A percentile compares a stretch with the other conserved stretches of the same genome.
Evolutionary conservation across 2,113 vertebrate species (phyloP).

Genomic region (Cyprinodon brontotheroides): DNA sequence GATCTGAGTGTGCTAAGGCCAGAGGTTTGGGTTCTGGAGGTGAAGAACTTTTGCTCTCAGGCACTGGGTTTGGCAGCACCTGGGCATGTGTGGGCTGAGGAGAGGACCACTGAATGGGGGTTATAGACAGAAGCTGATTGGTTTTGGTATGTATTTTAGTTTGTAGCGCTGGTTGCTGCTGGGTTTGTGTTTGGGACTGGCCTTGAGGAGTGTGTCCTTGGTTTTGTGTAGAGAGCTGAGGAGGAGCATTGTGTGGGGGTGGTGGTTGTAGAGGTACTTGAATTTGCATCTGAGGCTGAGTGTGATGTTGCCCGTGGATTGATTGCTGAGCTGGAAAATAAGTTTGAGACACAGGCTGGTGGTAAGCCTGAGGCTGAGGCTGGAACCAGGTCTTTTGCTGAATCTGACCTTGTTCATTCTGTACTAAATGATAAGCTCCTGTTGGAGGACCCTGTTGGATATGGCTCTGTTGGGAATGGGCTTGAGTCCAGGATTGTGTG

Average conservation of each 20-base stretch:
- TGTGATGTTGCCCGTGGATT: constrained; percentile 29
- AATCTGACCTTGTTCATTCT: constrained; percentile 51
- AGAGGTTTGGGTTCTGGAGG: constrained; percentile 23
- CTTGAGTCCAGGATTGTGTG: constrained; percentile 40
- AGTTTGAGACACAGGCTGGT: constrained; percentile 25
- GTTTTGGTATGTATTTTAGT: constrained; percentile 9
- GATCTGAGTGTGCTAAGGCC: constrained; percentile 7
- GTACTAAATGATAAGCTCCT: constrained; percentile 14
- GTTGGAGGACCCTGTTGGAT: constrained; percentile 44
- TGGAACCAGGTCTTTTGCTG: constrained; percentile 54
- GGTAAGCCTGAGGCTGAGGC: constrained; percentile 30
- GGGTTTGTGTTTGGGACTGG: constrained; percentile 35
- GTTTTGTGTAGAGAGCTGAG: constrained; percentile 19
- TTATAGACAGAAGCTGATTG: constrained; percentile 26
- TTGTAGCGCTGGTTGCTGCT: constrained; percentile 26
- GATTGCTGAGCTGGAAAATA: constrained; percentile 28
- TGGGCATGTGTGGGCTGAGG: constrained; percentile 28
- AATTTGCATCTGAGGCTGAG: constrained; percentile 40
- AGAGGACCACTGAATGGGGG: constrained; percentile 29
- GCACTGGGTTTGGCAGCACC: not conserved
- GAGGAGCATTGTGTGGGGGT: constrained; percentile 3
- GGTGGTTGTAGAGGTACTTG: constrained; percentile 17
- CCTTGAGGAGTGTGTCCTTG: constrained; percentile 18
- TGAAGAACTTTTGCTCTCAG: not conserved
- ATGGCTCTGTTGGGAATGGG: constrained; percentile 32